Base-by-base conservation (phyloP, 1,140 invertebrate species). In the Drosophila neocordata region DNA sequence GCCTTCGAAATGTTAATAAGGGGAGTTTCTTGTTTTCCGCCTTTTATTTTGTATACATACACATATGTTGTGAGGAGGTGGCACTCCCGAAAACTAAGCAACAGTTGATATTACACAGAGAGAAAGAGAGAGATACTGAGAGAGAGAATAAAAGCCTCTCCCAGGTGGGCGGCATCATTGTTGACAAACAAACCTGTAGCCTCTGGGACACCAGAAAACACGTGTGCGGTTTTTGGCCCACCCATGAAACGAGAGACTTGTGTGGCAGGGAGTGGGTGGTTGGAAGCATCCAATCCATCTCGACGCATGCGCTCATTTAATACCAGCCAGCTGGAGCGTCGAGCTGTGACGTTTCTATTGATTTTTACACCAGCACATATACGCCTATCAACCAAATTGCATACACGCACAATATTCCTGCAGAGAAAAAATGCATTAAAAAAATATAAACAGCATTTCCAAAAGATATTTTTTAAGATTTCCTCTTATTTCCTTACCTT, bases 161-260 rank as follows among this genome's bases (percentile, higher is more conserved):
- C 37, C 82, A 85, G 82, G 82, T 85, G 78, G 78, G 70, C 58
- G 48, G 70, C 70, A 31, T 48, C 68, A 72, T 74, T 85, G 82
- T 85, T 85, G 82, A 87, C 65, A 85, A 85, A 85, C 82, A 85
- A 85, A 85, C 82, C 82, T 85, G 82, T 85, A 78, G 82, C 82
- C 82, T 60, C 41, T 48, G 60, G 41, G 63, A 65, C 41, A 48
- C 41, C 9, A 48, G 41, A 18, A 48, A 69, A 81, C 82, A 85
- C 82, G 78, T 85, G 82, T 72, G 74, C 65, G 64, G 51, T 53
- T 20, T 27, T 37, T 44, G 13, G 31, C 20, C 61, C 34, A 37
- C 52, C 52, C 44, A 55, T 44, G 48, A 15, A 27, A 57, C 38
- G 35, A 15, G 37, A 22, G 27, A 4, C 9, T 31, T 4, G 3